Conservation (phyloP, 2,888 invertebrate genomes). For the Lochmaea capreae region DNA sequence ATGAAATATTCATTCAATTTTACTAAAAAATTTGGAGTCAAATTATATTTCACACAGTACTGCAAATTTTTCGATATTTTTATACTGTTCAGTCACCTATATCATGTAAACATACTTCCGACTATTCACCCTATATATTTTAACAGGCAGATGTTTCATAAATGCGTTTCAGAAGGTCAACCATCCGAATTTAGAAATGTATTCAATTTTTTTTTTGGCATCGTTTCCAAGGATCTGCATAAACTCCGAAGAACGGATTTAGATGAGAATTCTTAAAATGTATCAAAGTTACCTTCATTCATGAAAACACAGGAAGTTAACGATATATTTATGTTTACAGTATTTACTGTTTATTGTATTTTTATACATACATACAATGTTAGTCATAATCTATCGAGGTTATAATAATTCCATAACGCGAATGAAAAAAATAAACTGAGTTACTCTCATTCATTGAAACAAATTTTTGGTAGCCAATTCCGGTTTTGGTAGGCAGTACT, state of each 20-base stretch:
- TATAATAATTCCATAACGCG: neutral
- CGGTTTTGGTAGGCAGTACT: too few species aligned
- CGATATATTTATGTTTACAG: conserved; percentile 9
- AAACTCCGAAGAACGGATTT: conserved; percentile 38
- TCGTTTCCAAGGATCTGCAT: conserved; percentile 57
- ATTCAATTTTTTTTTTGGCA: conserved; percentile 61
- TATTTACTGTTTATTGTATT: neutral
- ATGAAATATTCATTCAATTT: too few species aligned
- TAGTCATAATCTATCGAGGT: neutral
- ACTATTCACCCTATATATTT: conserved; percentile 22
- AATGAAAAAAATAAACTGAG: neutral
- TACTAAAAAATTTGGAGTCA: too few species aligned
- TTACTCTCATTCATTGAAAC: neutral
- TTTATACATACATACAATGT: neutral
- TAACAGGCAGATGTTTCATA: conserved; percentile 58
- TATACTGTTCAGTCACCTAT: neutral
- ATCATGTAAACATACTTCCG: neutral
- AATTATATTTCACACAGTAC: neutral
- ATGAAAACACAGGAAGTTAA: conserved; percentile 26
- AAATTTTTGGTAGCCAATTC: too few species aligned
- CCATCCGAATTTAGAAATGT: conserved; percentile 58
- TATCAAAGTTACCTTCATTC: conserved; percentile 26
- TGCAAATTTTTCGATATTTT: neutral
- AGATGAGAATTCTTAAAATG: conserved; percentile 35
- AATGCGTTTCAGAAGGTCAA: conserved; percentile 59